Percentiles rank a stretch among this genome's conserved stretches.
Conservation (phyloP, 2,113 vertebrate genomes). For the Tricholaema leucomelas region DNA sequence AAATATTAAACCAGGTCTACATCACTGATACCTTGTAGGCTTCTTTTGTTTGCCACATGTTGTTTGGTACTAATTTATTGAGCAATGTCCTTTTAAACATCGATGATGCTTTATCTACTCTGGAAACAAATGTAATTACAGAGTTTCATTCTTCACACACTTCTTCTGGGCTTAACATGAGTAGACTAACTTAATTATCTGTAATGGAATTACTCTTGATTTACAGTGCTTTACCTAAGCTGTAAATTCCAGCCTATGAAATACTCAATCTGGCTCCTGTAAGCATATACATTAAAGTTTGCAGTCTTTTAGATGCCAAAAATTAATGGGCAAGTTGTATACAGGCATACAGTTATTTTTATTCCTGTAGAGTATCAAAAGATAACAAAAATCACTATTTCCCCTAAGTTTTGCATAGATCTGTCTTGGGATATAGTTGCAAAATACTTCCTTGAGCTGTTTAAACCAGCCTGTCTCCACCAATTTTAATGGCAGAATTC, state of each 20-base stretch:
- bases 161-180: background rate
- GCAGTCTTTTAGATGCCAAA: background rate
- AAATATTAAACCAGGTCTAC: background rate
- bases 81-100: conserved; percentile 37
- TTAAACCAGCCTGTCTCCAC: background rate
- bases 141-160: conserved; percentile 16
- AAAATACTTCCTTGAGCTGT: background rate
- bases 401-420: background rate
- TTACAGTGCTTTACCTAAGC: background rate
- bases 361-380: background rate
- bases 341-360: conserved; percentile 14
- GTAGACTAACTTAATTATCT: conserved; percentile 13
- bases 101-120: conserved; percentile 5
- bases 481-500: background rate
- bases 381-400: background rate
- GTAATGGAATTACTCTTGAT: conserved; percentile 27
- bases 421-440: background rate
- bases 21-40: background rate
- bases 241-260: background rate
- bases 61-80: conserved; percentile 46
- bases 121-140: conserved; percentile 64
- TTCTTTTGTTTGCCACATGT: conserved; percentile 7
- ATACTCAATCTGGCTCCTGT: background rate
- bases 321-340: background rate
- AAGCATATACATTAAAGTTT: background rate